Percentiles rank a stretch among this genome's conserved stretches.
phyloP scores from a whole-genome alignment of 2,797 vertebrate genomes.

The Acridotheres tristis region DNA sequence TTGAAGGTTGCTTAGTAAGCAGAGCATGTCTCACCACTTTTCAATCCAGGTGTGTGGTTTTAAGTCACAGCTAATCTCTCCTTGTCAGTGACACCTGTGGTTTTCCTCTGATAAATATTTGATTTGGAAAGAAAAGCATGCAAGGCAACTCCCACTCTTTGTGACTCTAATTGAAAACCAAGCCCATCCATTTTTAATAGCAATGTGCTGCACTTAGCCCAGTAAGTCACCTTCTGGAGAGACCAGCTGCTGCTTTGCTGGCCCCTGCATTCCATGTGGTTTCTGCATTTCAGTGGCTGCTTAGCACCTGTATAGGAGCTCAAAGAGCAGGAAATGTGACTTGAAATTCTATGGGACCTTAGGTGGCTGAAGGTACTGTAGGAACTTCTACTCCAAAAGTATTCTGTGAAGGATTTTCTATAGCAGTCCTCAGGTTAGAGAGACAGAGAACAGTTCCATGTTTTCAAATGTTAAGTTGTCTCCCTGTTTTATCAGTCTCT shows the following conservation, averaged over 20 bases:
- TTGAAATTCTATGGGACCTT: background rate
- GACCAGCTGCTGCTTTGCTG: background rate
- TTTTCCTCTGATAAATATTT: slow-evolving; percentile 73
- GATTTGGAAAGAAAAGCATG: slow-evolving; percentile 68
- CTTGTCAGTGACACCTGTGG: slow-evolving; percentile 35
- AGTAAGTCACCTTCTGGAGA: background rate
- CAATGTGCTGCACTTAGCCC: background rate
- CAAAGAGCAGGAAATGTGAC: background rate
- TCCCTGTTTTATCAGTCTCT: background rate
- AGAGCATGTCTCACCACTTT: background rate
- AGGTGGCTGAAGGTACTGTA: background rate
- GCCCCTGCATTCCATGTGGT: background rate
- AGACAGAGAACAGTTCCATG: background rate
- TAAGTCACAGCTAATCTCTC: slow-evolving; percentile 36
- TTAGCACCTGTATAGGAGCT: background rate
- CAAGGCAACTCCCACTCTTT: slow-evolving; percentile 39
- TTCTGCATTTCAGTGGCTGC: background rate
- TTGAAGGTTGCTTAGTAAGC: background rate
- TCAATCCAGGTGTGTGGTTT: slow-evolving; percentile 24
- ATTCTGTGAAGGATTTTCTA: background rate
- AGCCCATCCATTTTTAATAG: slow-evolving; percentile 68
- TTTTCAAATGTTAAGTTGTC: background rate
- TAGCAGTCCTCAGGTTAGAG: background rate
- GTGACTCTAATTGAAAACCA: slow-evolving; percentile 49
- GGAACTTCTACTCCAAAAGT: background rate